Evolutionary conservation across 1,140 invertebrate species (phyloP), one percentile per base, ranked within the genome.

Genomic region (Philopotamus ludificatus): DNA sequence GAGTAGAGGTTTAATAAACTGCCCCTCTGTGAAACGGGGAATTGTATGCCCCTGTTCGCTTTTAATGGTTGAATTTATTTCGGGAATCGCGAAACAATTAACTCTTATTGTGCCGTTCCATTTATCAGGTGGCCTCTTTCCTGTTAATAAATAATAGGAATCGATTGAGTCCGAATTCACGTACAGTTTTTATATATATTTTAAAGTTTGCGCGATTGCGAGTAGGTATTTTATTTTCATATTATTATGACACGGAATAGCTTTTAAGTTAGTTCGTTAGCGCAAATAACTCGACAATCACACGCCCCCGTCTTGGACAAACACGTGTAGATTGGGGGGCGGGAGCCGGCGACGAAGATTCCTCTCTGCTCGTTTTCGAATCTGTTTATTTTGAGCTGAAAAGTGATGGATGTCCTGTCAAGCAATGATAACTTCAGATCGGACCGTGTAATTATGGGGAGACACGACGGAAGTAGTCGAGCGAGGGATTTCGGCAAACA

Each of bases 321-420:
- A 63, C 61, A 63, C 49, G 61, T 54, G 61, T 63, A 54, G 44
- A 54, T 63, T 41, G 51, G 51, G 60, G 41, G 28, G 44, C 42
- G 44, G 8, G n/a, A n/a, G n/a, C n/a, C 41, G 4, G 23, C 15
- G 4, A 2, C 21, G 34, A 22, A 59, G 55, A 34, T 34, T 34
- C 12, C 12, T 34, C 4, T 42, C n/a, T n/a, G 10, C 44, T 45
- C 51, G 42, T 54, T 67, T 58, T 41, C 44, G 57, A 67, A 67
- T 67, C 66, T 68, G 66, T 68, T 68, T 68, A 68, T 68, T 68
- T 68, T 68, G 39, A 28, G 10, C 4, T 28, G 18, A 34, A 57
- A 67, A 68, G 50, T 68, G 66, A 68, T 68, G 66, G 66, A 68
- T 68, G 62, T 58, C 62, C 41, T 68, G 66, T 68, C 66, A 47